phyloP scores from a whole-genome alignment of 1,140 invertebrate species.

The Phymastichus coffea region DNA sequence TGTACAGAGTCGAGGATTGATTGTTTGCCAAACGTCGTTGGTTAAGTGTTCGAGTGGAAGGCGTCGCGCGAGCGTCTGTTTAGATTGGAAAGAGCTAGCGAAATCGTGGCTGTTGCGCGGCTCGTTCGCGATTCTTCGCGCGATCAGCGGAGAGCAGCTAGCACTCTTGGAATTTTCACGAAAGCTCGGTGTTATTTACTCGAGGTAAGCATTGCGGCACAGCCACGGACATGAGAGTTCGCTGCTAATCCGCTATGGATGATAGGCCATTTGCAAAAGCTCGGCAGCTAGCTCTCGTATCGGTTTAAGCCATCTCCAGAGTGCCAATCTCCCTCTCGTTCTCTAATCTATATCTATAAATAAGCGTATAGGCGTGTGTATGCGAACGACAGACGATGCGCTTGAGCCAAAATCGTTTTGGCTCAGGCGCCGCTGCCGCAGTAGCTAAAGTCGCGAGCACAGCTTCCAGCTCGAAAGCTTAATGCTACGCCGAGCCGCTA shows the following conservation, averaged over 20 bases:
- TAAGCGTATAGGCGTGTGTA: not conserved
- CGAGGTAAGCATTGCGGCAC: not conserved
- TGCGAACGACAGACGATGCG: too few species aligned
- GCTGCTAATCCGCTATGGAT: not conserved
- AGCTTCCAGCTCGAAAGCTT: not conserved
- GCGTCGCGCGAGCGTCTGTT: not conserved
- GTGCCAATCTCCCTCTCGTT: too few species aligned
- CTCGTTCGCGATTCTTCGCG: not conserved
- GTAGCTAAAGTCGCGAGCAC: too few species aligned
- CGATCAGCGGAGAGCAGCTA: too few species aligned
- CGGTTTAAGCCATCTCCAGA: not conserved
- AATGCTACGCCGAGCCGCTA: not conserved
- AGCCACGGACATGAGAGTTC: not conserved
- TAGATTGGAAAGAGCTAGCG: too few species aligned
- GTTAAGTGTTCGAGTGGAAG: not conserved
- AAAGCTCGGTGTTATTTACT: not conserved
- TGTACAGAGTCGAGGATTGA: too few species aligned
- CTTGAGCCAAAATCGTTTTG: too few species aligned
- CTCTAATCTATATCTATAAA: not conserved
- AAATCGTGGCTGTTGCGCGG: not conserved
- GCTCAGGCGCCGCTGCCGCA: too few species aligned
- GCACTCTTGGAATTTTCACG: not conserved
- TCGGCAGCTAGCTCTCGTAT: too few species aligned
- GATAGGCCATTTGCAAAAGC: constrained; percentile 5
- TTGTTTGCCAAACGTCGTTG: not conserved